phyloP scores from a whole-genome alignment of 2,888 invertebrate genomes.

The Dryocosmus kuriphilus region DNA sequence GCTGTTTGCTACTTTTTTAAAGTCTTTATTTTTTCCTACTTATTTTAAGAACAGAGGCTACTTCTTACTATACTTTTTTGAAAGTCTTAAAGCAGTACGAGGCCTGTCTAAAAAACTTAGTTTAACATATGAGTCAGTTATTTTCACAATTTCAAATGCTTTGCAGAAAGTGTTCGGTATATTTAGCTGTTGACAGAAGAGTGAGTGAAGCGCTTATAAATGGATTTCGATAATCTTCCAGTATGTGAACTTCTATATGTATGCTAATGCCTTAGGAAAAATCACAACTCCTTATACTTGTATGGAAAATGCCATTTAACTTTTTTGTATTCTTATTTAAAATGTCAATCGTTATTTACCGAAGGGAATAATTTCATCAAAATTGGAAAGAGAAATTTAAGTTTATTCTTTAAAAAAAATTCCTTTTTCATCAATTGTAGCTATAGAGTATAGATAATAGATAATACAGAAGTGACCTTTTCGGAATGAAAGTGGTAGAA shows the following conservation, averaged over 20 bases:
- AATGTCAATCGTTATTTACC: background rate
- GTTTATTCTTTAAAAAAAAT: background rate
- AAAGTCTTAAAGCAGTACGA: too few species aligned
- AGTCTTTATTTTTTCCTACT: too few species aligned
- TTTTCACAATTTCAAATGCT: background rate
- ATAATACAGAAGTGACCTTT: too few species aligned
- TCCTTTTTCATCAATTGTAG: too few species aligned
- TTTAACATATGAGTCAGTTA: background rate
- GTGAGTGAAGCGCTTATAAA: conserved; percentile 4
- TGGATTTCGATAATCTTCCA: conserved; percentile 7
- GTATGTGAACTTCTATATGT: background rate
- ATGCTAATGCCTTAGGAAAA: background rate
- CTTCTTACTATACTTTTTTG: too few species aligned
- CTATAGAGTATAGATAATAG: too few species aligned
- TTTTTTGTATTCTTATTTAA: background rate
- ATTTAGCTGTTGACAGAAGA: background rate
- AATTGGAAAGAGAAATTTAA: background rate
- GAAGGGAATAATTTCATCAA: background rate
- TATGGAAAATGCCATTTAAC: background rate
- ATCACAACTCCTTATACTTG: background rate
- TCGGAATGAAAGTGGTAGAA: too few species aligned
- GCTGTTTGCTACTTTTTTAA: too few species aligned
- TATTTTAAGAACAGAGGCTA: too few species aligned
- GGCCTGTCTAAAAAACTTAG: background rate
- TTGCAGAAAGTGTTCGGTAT: background rate